phyloP scores from a whole-genome alignment of 2,888 invertebrate species.

The Vesta saturnalis region DNA sequence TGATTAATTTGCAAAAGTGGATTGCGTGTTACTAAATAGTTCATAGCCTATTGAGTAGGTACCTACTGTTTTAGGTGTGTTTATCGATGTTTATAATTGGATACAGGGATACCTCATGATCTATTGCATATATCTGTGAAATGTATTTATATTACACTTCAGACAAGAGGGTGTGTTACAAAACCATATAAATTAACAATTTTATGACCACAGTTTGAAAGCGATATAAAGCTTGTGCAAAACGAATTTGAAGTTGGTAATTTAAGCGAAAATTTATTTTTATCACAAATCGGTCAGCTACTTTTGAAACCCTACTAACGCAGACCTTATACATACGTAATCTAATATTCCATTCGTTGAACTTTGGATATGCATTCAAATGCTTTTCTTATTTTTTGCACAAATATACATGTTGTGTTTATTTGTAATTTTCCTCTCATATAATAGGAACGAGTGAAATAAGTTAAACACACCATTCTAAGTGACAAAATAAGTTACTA shows the following conservation, averaged over 20 bases:
- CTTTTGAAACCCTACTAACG: background rate
- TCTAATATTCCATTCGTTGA: background rate
- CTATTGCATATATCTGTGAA: slow-evolving; percentile 1
- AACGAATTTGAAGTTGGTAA: background rate
- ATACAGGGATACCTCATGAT: background rate
- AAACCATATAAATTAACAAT: background rate
- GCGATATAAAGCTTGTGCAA: no score
- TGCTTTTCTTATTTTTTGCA: no score
- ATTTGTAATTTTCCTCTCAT: no score
- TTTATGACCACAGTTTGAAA: background rate
- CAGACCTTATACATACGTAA: background rate
- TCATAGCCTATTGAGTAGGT: slow-evolving; percentile 1
- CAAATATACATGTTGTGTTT: no score
- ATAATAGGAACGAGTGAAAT: no score
- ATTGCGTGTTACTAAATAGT: slow-evolving; percentile 4
- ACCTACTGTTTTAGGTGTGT: slow-evolving; percentile 10
- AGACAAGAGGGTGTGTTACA: background rate
- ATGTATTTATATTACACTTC: slow-evolving; percentile 4
- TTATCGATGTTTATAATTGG: slow-evolving; percentile 13
- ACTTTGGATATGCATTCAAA: background rate
- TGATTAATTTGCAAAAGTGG: background rate
- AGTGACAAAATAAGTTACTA: no score
- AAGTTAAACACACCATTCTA: no score
- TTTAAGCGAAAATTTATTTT: background rate
- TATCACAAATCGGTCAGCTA: slow-evolving; percentile 3